Conservation (phyloP, 2,888 invertebrate genomes). For the Pilophorus perplexus region DNA sequence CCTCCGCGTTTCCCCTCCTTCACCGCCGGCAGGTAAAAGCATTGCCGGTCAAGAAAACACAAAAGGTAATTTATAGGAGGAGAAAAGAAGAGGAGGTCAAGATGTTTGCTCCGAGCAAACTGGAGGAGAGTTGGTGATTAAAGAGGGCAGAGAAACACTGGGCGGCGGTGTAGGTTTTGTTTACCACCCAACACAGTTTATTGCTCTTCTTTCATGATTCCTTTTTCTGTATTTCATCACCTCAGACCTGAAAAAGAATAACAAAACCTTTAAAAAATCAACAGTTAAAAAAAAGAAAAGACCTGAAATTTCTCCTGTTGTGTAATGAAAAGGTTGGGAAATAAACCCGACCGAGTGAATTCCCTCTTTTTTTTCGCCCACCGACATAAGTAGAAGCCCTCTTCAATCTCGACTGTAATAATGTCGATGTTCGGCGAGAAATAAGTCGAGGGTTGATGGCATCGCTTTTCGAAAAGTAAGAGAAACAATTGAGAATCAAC, state of each 20-base stretch:
- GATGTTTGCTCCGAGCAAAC: slow-evolving; percentile 27
- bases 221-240: slow-evolving; percentile 21
- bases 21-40: slow-evolving; percentile 14
- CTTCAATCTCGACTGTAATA: no score
- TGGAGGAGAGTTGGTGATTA: slow-evolving; percentile 32
- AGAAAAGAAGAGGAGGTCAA: slow-evolving; percentile 29
- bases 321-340: not conserved
- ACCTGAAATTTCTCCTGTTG: no score
- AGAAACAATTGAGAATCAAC: no score
- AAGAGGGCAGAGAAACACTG: slow-evolving; percentile 18
- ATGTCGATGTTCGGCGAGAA: no score
- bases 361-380: no score
- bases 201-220: slow-evolving; percentile 25
- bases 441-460: no score
- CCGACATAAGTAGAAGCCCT: no score
- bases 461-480: no score
- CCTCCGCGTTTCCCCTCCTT: no score
- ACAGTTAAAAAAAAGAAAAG: no score
- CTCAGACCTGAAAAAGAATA: not conserved
- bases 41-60: slow-evolving; percentile 34
- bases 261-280: no score
- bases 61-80: slow-evolving; percentile 31
- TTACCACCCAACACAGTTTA: slow-evolving; percentile 24
- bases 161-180: slow-evolving; percentile 29
- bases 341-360: no score